phyloP scores from a whole-genome alignment of 2,797 vertebrate species.

The Australoheros facetus region DNA sequence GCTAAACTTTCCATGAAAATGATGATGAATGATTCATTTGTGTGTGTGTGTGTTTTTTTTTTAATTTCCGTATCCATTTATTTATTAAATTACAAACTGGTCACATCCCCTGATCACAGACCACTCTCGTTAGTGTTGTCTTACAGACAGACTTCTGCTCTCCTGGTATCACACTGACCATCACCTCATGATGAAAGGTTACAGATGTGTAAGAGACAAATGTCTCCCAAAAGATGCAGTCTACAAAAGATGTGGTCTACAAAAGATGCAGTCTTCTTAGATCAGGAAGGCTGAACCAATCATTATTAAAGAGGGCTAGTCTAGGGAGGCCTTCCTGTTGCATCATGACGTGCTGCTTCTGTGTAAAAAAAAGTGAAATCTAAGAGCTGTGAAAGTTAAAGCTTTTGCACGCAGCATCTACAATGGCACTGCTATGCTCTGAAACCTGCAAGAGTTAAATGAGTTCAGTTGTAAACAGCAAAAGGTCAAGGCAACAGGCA shows the following conservation, averaged over 20 bases:
- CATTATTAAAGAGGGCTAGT: not conserved
- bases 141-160: not conserved
- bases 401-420: not conserved
- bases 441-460: not conserved
- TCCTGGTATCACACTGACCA: not conserved
- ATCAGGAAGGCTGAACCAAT: not conserved
- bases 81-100: not conserved
- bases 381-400: not conserved
- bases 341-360: not conserved
- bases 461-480: not conserved
- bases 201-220: not conserved
- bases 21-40: not conserved
- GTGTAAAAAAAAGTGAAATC: not conserved
- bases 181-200: not conserved
- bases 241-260: not conserved
- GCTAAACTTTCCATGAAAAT: conserved; percentile 3
- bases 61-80: conserved; percentile 4
- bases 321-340: not conserved
- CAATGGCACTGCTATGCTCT: not conserved
- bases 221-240: not conserved
- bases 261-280: not conserved
- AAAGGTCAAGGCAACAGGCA: not conserved
- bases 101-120: not conserved
- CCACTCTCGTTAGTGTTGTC: not conserved
- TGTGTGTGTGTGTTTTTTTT: not conserved